These are phyloP conservation scores for Drosophila imparisetae DNA, from an alignment of 2,888 invertebrate species.

Conservation along the genomic window DNA sequence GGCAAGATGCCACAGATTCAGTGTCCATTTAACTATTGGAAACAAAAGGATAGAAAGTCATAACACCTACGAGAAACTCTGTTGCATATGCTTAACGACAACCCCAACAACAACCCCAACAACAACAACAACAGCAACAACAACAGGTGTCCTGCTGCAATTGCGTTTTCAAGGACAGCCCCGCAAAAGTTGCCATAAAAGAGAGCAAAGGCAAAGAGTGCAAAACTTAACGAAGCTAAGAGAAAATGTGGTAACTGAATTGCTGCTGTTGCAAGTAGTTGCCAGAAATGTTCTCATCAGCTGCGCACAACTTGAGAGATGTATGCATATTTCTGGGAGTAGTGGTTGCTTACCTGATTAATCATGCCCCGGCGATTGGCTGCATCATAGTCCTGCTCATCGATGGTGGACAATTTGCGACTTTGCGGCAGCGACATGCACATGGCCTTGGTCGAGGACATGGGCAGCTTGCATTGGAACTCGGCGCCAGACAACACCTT, in stretches of 20 bases:
- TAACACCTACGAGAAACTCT: not conserved
- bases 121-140: not conserved
- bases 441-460: conserved; percentile 27
- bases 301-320: not conserved
- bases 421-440: conserved; percentile 6
- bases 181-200: conserved; percentile 52
- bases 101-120: not conserved
- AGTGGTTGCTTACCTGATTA: conserved; percentile 70
- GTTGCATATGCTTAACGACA: conserved; percentile 3
- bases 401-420: conserved; percentile 66
- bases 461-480: conserved; percentile 63
- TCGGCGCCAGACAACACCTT: conserved; percentile 77
- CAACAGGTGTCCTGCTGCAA: conserved; percentile 18
- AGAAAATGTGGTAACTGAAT: not conserved
- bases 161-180: conserved; percentile 42
- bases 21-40: not conserved
- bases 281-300: not conserved
- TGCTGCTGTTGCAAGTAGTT: not conserved
- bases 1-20: not conserved
- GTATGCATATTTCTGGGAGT: not conserved
- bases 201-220: conserved; percentile 8
- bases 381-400: conserved; percentile 70
- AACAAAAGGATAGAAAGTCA: not conserved
- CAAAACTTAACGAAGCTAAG: conserved; percentile 3
- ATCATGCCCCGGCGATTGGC: conserved; percentile 70